Conservation (phyloP, 2,113 vertebrate species). For the Alligator sinensis region DNA sequence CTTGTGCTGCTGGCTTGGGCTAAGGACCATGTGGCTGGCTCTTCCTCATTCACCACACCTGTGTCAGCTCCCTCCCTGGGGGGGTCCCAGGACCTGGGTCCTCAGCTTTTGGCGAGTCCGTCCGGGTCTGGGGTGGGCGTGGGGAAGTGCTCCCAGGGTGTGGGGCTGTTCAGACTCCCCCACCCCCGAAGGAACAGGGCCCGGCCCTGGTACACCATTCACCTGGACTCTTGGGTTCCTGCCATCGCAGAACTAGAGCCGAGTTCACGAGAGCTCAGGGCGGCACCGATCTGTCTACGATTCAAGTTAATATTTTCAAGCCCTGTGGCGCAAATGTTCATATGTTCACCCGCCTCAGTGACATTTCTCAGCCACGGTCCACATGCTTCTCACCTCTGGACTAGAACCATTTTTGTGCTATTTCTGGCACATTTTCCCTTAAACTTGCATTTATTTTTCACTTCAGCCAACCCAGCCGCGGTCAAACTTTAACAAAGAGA, state of each 20-base stretch:
- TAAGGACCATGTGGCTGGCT: no score
- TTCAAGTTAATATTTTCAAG: neutral
- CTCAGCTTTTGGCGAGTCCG: neutral
- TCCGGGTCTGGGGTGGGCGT: slow-evolving; percentile 1
- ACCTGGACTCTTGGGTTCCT: no score
- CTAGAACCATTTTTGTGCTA: neutral
- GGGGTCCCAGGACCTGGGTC: no score
- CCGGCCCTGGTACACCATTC: no score
- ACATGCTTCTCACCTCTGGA: neutral
- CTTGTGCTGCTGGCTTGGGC: no score
- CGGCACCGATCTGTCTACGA: neutral
- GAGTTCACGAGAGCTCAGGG: neutral
- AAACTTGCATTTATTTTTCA: neutral
- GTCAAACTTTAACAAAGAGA: neutral
- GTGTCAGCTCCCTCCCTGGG: no score
- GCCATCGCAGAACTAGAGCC: no score
- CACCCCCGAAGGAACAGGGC: no score
- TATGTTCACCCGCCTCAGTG: neutral
- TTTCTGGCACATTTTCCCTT: neutral
- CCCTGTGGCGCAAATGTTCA: neutral
- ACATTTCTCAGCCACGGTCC: neutral
- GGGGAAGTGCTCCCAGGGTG: fast-evolving
- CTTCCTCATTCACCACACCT: no score
- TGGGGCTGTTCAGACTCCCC: fast-evolving
- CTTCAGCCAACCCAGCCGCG: no score